Percentiles rank a stretch among this genome's conserved stretches.
Conservation (phyloP, 2,888 invertebrate genomes). For the Auanema freiburgensis region DNA sequence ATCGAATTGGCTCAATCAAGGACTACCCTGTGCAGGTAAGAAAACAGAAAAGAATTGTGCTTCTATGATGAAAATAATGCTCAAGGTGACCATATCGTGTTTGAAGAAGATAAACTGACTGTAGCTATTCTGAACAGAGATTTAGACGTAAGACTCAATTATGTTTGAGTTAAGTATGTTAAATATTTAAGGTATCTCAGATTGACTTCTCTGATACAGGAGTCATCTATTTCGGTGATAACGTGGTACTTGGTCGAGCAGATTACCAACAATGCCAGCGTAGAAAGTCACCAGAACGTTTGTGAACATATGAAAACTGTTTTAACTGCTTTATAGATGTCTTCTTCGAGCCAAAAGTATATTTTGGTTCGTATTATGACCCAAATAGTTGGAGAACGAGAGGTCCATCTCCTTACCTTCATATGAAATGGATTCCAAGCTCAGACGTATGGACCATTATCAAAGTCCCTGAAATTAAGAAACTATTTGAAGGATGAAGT, state of each 20-base stretch:
- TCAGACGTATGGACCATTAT: conserved; percentile 21
- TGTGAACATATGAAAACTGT: neutral
- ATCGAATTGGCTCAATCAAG: too few relatives aligned
- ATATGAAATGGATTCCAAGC: conserved; percentile 34
- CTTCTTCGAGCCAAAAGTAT: conserved; percentile 19
- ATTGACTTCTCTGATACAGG: conserved; percentile 29
- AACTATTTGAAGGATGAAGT: conserved; percentile 10
- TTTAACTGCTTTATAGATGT: conserved; percentile 22
- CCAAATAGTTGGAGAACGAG: conserved; percentile 27
- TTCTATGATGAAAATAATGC: too few relatives aligned
- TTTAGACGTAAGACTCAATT: conserved; percentile 7
- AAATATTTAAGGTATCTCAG: conserved; percentile 20
- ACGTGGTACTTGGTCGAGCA: conserved; percentile 22
- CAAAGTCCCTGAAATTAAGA: neutral
- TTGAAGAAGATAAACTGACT: conserved; percentile 15
- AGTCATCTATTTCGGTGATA: conserved; percentile 23
- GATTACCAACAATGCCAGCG: conserved; percentile 24
- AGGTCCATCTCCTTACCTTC: conserved; percentile 17
- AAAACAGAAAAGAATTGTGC: too few relatives aligned
- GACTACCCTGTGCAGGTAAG: too few relatives aligned
- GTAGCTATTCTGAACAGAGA: conserved; percentile 12
- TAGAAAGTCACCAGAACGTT: conserved; percentile 16
- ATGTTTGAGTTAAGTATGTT: neutral
- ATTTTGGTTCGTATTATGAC: conserved; percentile 25
- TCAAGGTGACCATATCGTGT: conserved; percentile 16